phyloP scores from a whole-genome alignment of 2,888 invertebrate genomes.

The Alsophila aescularia region DNA sequence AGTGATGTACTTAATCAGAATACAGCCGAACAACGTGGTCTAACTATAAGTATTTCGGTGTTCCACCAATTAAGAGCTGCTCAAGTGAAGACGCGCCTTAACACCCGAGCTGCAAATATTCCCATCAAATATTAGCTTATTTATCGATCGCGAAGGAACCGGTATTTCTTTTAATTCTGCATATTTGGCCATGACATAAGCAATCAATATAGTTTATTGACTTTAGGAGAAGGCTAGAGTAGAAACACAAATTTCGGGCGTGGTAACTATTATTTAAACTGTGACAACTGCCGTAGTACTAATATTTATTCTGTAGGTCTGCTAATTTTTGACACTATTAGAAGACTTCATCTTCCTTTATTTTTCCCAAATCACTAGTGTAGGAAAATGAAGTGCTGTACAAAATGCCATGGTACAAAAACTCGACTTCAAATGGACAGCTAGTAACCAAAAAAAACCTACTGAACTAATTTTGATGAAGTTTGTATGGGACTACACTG shows the following conservation, averaged over 20 bases:
- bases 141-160: constrained; percentile 27
- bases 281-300: too few species aligned
- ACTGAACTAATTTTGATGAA: too few species aligned
- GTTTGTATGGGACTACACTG: too few species aligned
- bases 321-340: too few species aligned
- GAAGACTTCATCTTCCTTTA: too few species aligned
- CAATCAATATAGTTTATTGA: constrained; percentile 25
- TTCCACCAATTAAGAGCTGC: constrained; percentile 5
- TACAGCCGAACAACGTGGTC: neutral
- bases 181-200: constrained; percentile 29
- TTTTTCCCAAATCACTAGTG: too few species aligned
- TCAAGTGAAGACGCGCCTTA: constrained; percentile 16
- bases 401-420: too few species aligned
- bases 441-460: too few species aligned
- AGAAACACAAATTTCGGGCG: neutral
- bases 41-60: constrained; percentile 3
- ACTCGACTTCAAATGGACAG: too few species aligned
- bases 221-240: constrained; percentile 4
- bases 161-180: constrained; percentile 14
- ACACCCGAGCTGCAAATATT: constrained; percentile 16
- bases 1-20: neutral
- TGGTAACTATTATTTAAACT: too few species aligned
- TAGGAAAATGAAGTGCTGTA: too few species aligned
- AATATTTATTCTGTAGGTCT: too few species aligned
- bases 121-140: constrained; percentile 31